Evolutionary conservation across 2,113 vertebrate species (phyloP), one percentile per base, ranked within the genome.

Genomic region (Gallinago paraguaiae): DNA sequence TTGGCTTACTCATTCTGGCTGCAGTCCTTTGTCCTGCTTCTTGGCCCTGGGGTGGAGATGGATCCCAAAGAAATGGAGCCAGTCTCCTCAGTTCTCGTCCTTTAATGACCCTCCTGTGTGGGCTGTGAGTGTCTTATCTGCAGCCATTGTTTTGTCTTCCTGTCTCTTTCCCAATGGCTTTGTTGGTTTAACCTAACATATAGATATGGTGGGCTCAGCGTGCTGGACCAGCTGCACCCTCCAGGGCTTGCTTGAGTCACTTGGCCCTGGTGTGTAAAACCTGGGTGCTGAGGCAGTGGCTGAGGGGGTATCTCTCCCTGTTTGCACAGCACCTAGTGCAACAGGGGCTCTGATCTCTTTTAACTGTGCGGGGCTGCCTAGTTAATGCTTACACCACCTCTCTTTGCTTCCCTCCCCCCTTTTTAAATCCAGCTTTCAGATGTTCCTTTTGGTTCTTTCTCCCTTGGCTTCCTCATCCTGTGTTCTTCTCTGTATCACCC

Each of bases 101-200:
- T 84, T 53, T 82, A 92, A 48, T 91, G 72, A 88, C 92, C 83
- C 89, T 78, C 56, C 65, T 79, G 33, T 0, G 4, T 81, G 75
- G 84, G 60, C 57, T 64, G 81, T 61, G 69, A 87, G 54, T 45
- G 30, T 68, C 84, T 96, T 93, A 87, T 97, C 94, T 91, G 54
- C 31, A 65, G 75, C 65, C 74, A 94, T 75, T 96, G 89, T 96
- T 95, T 93, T 95, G 77, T 92, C 91, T 97, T 95, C 94, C 91
- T 91, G 91, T 41, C 89, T 92, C 92, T 68, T 95, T 95, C 83
- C 65, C 77, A 82, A 82, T 48, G 45, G 57, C 45, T 91, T 75
- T 93, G 91, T 92, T 96, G 74, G 68, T 92, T 93, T 87, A 93
- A 84, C 65, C 35, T 51, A 71, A 67, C 39, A 19, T 35, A 64